A percentile compares a stretch with the other conserved stretches of the same genome.
These are phyloP conservation scores for Virgularia gustaviana DNA, from an alignment of 92 coral and sea anemone genomes.

Conservation along the genomic window DNA sequence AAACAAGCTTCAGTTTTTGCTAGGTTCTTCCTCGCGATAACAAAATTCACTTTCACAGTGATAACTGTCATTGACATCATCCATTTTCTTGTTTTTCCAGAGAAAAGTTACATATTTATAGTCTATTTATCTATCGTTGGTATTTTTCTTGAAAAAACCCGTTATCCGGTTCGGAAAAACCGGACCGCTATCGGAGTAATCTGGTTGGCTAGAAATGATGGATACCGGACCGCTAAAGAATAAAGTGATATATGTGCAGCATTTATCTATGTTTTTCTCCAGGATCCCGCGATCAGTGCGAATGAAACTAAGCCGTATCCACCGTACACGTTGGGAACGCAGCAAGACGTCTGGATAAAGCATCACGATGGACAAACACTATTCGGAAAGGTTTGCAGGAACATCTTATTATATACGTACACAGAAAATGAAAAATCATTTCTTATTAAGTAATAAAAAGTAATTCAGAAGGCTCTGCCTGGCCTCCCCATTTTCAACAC, in stretches of 20 bases:
- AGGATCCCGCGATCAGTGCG: slow-evolving; percentile 98
- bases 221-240: too few relatives aligned
- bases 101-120: too few relatives aligned
- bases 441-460: background rate
- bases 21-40: too few relatives aligned
- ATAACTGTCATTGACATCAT: too few relatives aligned
- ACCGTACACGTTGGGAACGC: slow-evolving; percentile 72
- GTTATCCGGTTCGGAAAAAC: too few relatives aligned
- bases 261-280: slow-evolving; percentile 1
- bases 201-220: too few relatives aligned
- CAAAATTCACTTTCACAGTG: too few relatives aligned
- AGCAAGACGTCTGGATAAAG: slow-evolving; percentile 75
- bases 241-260: background rate
- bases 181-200: background rate
- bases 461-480: background rate
- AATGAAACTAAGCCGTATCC: slow-evolving; percentile 70
- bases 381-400: slow-evolving; percentile 70
- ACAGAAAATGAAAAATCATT: background rate
- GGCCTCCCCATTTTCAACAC: too few relatives aligned
- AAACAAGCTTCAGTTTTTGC: too few relatives aligned
- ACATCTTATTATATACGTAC: background rate
- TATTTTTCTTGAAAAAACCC: background rate
- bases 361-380: slow-evolving; percentile 58
- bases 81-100: too few relatives aligned
- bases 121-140: too few relatives aligned